Evolutionary conservation across 2,888 invertebrate species (phyloP).

Genomic region (Microplitis manilae): DNA sequence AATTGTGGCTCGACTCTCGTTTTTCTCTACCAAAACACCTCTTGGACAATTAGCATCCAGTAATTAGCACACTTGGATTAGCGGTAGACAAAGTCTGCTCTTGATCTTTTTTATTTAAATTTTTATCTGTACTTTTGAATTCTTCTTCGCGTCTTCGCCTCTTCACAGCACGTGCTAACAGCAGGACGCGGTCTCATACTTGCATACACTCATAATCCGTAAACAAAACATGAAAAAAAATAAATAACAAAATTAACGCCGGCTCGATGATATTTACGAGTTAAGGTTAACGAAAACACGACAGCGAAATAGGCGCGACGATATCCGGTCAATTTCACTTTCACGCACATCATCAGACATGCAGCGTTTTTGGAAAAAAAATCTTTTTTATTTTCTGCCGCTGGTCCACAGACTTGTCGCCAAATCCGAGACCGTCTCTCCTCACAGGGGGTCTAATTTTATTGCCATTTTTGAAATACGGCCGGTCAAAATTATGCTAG

Average conservation of each 20-base stretch:
- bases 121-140: slow-evolving; percentile 20
- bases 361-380: slow-evolving; percentile 18
- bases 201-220: slow-evolving; percentile 32
- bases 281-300: not conserved
- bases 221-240: slow-evolving; percentile 9
- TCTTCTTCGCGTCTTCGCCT: slow-evolving; percentile 53
- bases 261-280: slow-evolving; percentile 1
- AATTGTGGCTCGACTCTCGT: not conserved
- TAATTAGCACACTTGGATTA: slow-evolving; percentile 68
- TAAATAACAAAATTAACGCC: not conserved
- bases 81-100: slow-evolving; percentile 55
- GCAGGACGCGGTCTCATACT: slow-evolving; percentile 15
- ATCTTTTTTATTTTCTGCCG: slow-evolving; percentile 9
- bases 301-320: slow-evolving; percentile 37
- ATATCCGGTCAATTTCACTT: slow-evolving; percentile 34
- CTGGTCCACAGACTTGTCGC: slow-evolving; percentile 44
- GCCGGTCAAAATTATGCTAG: slow-evolving; percentile 24
- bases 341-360: slow-evolving; percentile 34
- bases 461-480: not conserved
- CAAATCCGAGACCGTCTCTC: slow-evolving; percentile 50
- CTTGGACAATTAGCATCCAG: slow-evolving; percentile 61
- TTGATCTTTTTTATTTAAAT: slow-evolving; percentile 3
- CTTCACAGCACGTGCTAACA: slow-evolving; percentile 50
- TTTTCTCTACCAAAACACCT: slow-evolving; percentile 9
- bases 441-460: slow-evolving; percentile 54